phyloP scores from a whole-genome alignment of 2,113 vertebrate genomes.

The Oncorhynchus masou region DNA sequence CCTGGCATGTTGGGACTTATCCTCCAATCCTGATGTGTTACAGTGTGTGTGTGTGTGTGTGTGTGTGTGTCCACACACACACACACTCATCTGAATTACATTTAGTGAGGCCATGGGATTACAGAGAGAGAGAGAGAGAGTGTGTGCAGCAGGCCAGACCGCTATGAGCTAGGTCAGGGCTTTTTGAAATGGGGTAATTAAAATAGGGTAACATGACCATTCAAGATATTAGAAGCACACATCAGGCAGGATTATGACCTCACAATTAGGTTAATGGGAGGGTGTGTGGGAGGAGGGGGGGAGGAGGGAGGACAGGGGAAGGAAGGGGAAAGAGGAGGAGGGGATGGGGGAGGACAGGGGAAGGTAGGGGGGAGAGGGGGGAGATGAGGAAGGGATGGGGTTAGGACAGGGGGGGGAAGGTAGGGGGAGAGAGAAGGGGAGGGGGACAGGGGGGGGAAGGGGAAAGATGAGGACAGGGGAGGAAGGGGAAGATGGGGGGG shows the following conservation, averaged over 20 bases:
- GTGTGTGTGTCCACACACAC: too few relatives aligned
- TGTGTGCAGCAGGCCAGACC: slow-evolving; percentile 41
- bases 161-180: slow-evolving; percentile 10
- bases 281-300: not conserved
- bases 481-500: too few relatives aligned
- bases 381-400: too few relatives aligned
- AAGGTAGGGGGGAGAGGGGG: not conserved
- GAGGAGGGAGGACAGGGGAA: not conserved
- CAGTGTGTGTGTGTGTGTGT: too few relatives aligned
- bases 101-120: slow-evolving; percentile 63
- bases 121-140: slow-evolving; percentile 31
- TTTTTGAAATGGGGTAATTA: slow-evolving; percentile 72
- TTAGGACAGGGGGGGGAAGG: too few relatives aligned
- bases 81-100: slow-evolving; percentile 52
- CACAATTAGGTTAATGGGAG: slow-evolving; percentile 81
- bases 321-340: not conserved
- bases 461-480: too few relatives aligned
- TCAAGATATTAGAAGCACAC: slow-evolving; percentile 74
- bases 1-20: slow-evolving; percentile 3
- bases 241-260: slow-evolving; percentile 75
- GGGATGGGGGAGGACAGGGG: not conserved
- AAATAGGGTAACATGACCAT: slow-evolving; percentile 75
- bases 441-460: too few relatives aligned
- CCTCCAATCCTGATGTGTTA: slow-evolving; percentile 50
- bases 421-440: too few relatives aligned